These are phyloP conservation scores for Chaetodon trifascialis DNA, from an alignment of 2,113 vertebrate species.

Conservation along the genomic window DNA sequence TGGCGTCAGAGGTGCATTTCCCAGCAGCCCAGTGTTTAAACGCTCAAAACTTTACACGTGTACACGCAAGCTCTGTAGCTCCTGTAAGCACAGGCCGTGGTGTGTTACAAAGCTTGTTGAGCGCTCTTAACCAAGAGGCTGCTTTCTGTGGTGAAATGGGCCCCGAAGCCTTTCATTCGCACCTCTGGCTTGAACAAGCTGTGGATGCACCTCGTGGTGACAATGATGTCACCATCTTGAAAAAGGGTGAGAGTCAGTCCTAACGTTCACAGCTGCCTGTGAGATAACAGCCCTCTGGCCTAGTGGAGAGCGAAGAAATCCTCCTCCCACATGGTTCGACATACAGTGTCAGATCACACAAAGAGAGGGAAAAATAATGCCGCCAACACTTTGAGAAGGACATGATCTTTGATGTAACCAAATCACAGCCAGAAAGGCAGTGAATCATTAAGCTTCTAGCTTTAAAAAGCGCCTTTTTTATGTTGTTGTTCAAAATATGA, in stretches of 20 bases:
- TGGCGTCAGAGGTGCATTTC: conserved; percentile 47
- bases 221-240: conserved; percentile 62
- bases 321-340: not conserved
- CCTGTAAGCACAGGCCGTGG: conserved; percentile 24
- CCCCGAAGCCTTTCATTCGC: conserved; percentile 10
- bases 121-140: not conserved
- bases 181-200: conserved; percentile 2
- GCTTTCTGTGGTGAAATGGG: conserved; percentile 17
- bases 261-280: conserved; percentile 73
- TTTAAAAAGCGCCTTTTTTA: not conserved
- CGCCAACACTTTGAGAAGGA: not conserved
- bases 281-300: conserved; percentile 66
- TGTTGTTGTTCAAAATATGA: not conserved
- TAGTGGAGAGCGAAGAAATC: conserved; percentile 6
- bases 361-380: conserved; percentile 12
- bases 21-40: conserved; percentile 26
- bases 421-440: conserved; percentile 14
- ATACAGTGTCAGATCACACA: conserved; percentile 14
- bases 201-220: conserved; percentile 23
- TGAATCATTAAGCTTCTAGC: conserved; percentile 5
- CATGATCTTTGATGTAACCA: not conserved
- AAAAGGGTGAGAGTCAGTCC: conserved; percentile 57
- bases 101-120: conserved; percentile 12
- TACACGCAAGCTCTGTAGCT: conserved; percentile 22
- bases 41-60: conserved; percentile 49